Base-by-base conservation (phyloP, 2,797 vertebrate species). In the Psittacula echo region DNA sequence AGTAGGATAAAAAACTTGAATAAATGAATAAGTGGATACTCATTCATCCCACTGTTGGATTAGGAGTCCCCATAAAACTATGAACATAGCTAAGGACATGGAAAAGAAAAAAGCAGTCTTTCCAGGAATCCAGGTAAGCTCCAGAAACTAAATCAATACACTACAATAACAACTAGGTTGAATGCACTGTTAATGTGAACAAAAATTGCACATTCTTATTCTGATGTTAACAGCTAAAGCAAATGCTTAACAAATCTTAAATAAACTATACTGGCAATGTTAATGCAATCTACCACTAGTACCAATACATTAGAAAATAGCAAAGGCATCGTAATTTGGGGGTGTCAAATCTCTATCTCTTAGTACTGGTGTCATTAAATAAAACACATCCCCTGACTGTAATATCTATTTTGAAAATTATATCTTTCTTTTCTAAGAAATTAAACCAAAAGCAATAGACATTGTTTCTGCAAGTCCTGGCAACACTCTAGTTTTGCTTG, bases 251-350 rank as follows among this genome's bases (percentile, higher is more conserved):
- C 66, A 64, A 51, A 90, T 30, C 60, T 85, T 56, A 85, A 62
- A 83, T 79, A 68, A 95, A 81, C 74, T 23, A 34, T 88, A 80
- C 66, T 80, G 88, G 71, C 78, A 93, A 47, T 11, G 17, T 75
- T 90, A 96, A 95, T 87, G 51, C 65, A 85, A 85, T 77, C 75
- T 85, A 44, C 81, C 24, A 85, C 54, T 42, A 73, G 39, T 11
- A 72, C 16, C 32, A 87, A 94, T 54, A 74, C 27, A 70, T 80
- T 79, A 29, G 11, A 37, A 93, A 70, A 88, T 23, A 82, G 44
- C 48, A 58, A 98, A 98, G 10, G 47, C 61, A 97, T 97, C 98
- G 97, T 96, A 87, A 93, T 92, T 74, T 71, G 13, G 15, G n/a
- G 12, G 17, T 50, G 34, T 77, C 61, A 58, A 24, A 79, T 87